phyloP scores from a whole-genome alignment of 2,888 invertebrate species.

The Amaurobius ferox region DNA sequence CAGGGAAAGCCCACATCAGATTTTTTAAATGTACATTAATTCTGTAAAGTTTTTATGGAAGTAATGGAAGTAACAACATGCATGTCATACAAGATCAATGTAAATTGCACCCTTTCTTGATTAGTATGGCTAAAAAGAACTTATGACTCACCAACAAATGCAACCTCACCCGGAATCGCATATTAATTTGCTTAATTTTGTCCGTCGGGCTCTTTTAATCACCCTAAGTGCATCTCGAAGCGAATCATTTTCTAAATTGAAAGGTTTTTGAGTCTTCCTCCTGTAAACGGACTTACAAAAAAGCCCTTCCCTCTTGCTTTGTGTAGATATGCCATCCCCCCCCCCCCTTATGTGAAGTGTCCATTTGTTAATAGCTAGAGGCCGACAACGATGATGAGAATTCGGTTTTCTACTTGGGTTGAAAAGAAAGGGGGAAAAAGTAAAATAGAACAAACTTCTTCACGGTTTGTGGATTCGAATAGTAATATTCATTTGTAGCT shows the following conservation, averaged over 20 bases:
- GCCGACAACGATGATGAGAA: constrained; percentile 4
- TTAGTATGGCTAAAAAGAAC: background rate
- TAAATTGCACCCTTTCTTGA: no score
- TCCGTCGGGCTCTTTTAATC: constrained; percentile 42
- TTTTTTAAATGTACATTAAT: no score
- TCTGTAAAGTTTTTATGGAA: no score
- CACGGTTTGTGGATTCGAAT: constrained; percentile 45
- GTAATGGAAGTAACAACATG: no score
- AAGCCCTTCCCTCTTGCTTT: background rate
- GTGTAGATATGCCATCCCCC: background rate
- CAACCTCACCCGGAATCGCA: background rate
- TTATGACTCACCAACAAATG: background rate
- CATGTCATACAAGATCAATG: no score
- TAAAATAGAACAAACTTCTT: constrained; percentile 29
- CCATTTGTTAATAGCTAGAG: constrained; percentile 25
- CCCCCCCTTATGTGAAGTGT: background rate
- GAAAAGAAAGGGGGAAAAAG: background rate
- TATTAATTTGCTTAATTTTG: constrained; percentile 64
- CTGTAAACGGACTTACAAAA: background rate
- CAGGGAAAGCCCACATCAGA: no score
- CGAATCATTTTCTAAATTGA: constrained; percentile 53
- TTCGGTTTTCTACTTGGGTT: background rate
- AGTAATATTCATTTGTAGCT: constrained; percentile 20
- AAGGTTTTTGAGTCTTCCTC: constrained; percentile 54
- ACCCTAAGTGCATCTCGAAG: constrained; percentile 53